Evolutionary conservation across 2,797 vertebrate species (phyloP), one percentile per base, ranked within the genome.

Genomic region (Falco naumanni): DNA sequence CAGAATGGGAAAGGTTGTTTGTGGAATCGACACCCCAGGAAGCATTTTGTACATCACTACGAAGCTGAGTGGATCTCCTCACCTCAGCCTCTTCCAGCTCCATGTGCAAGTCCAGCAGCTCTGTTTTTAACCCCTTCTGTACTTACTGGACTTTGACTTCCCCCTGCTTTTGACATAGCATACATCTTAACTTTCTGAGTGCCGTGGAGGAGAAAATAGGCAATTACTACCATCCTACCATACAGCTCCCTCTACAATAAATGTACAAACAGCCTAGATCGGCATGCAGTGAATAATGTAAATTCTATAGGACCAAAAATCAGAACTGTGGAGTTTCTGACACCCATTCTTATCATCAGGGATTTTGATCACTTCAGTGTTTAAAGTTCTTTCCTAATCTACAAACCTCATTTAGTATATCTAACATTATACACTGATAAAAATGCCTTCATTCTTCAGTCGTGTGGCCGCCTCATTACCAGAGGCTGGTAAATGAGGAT

Each of bases 401-500:
- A 64, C 54, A 94, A 88, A 84, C 47, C 61, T 94, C 50, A 82
- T 72, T 86, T 60, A 84, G 16, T 26, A 11, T 84, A 79, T 53
- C 78, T 77, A 87, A 24, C 59, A 74, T 79, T 74, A 95, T 71
- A 69, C 11, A 9, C 48, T 78, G 81, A 81, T 76, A 86, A 92
- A 92, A 92, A 89, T 29, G 31, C 50, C 64, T 90, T 94, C 43
- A 51, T 39, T 89, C 53, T 72, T 41, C 80, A 87, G 75, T 80
- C 39, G 9, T 33, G 33, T 12, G 76, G 47, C 61, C 33, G 43
- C 43, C 59, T 93, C 63, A 81, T 87, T 89, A 94, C 34, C 31
- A 85, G 82, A 84, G 76, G 75, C 66, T 91, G 22, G 57, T 65
- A 92, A 96, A 96, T 51, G 63, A 92, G n/a, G 48, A 88, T 92